These are phyloP conservation scores for Paelopatides confundens DNA, from an alignment of 53 echinoderm and acorn worm genomes.

Conservation along the genomic window DNA sequence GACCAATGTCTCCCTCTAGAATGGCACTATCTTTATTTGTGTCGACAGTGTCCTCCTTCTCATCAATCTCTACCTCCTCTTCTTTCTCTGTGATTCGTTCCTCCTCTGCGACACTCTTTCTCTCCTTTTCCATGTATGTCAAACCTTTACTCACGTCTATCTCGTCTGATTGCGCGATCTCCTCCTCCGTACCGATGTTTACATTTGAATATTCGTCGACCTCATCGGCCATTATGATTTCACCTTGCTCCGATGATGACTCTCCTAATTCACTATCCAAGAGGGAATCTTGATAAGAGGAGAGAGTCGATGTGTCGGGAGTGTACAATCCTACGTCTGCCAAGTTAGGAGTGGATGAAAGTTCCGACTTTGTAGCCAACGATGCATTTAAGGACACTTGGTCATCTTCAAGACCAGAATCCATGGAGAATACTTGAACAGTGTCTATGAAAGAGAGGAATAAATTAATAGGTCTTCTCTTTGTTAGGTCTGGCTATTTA, in stretches of 20 bases:
- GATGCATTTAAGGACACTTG: slow-evolving; percentile 34
- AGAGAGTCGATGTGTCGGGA: slow-evolving; percentile 11
- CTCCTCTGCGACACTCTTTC: slow-evolving; percentile 37
- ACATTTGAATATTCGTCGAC: slow-evolving; percentile 83
- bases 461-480: too few species aligned
- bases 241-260: slow-evolving; percentile 52
- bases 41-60: slow-evolving; percentile 15
- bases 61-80: slow-evolving; percentile 47
- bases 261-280: slow-evolving; percentile 37
- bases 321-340: slow-evolving; percentile 62
- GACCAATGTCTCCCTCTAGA: slow-evolving; percentile 20
- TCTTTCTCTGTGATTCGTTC: neutral
- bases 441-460: neutral
- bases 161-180: slow-evolving; percentile 56
- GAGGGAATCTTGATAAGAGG: slow-evolving; percentile 48
- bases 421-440: slow-evolving; percentile 55
- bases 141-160: slow-evolving; percentile 45
- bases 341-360: slow-evolving; percentile 48
- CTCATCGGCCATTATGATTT: slow-evolving; percentile 78
- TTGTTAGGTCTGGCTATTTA: too few species aligned
- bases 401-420: slow-evolving; percentile 87
- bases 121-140: slow-evolving; percentile 62
- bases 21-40: neutral
- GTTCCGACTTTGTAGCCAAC: slow-evolving; percentile 20
- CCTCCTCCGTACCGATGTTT: slow-evolving; percentile 84